These are phyloP conservation scores for Bacillus rossius DNA, from an alignment of 1,140 invertebrate genomes.

Conservation along the genomic window DNA sequence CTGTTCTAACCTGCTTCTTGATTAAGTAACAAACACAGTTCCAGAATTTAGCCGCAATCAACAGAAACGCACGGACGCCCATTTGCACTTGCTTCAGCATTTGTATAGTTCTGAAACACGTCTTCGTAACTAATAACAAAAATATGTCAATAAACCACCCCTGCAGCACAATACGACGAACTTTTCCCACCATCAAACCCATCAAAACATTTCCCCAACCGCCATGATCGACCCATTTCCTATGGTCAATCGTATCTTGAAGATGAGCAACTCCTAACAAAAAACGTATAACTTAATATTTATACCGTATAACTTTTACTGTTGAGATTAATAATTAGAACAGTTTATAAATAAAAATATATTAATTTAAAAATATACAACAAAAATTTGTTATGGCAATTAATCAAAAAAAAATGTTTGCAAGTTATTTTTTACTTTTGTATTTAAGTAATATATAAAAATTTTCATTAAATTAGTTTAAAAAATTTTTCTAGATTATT, in stretches of 20 bases:
- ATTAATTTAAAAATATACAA: too few species aligned
- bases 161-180: conserved; percentile 3
- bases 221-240: conserved; percentile 23
- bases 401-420: too few species aligned
- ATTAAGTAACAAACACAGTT: conserved; percentile 95
- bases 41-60: conserved; percentile 94
- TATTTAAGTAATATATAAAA: too few species aligned
- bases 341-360: too few species aligned
- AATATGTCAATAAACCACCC: conserved; percentile 2
- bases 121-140: conserved; percentile 8
- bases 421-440: too few species aligned
- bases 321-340: too few species aligned
- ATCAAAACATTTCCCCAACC: conserved; percentile 13
- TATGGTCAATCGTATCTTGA: conserved; percentile 5
- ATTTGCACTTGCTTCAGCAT: conserved; percentile 97
- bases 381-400: too few species aligned
- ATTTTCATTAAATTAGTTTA: too few species aligned
- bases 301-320: too few species aligned
- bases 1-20: conserved; percentile 91
- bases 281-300: too few species aligned
- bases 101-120: conserved; percentile 32
- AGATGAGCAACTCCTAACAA: too few species aligned
- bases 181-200: conserved; percentile 8
- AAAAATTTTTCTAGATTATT: too few species aligned
- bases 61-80: conserved; percentile 92